Base-by-base conservation (phyloP, 1,140 invertebrate species). In the Platorchestia sp. region DNA sequence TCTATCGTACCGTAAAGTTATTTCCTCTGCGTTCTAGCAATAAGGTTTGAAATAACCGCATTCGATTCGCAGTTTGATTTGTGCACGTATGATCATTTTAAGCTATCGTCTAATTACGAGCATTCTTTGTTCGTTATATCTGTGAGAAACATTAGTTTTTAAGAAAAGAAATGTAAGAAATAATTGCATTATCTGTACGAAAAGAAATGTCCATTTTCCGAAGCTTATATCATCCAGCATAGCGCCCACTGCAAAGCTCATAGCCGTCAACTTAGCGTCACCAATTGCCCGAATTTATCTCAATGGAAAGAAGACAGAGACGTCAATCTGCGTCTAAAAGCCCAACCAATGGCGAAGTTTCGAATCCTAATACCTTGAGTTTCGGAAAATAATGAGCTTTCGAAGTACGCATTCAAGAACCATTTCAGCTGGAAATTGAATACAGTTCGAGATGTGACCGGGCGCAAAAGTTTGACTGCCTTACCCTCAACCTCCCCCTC, bases 351-450 rank as follows among this genome's bases (percentile, higher is more conserved):
- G 43, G 91, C 91, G 36, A 93, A 93, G 91, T 93, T 93, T 93
- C 91, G 43, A 40, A 47, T 93, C 91, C 91, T 93, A 93, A 93
- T 93, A 93, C 44, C 91, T 93, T 44, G 91, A 93, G 91, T 93
- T 93, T 44, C 19, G 91, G 45, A 93, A 90, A 93, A 93, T 93
- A 93, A 93, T 93, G 91, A 93, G 44, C 91, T 93, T 44, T 40
- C 40, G 91, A 22, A 93, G 91, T 47, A 93, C 91, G 91, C 91
- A 93, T 93, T 93, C 91, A 93, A 93, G 91, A 47, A 47, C 43
- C 91, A 93, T 93, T 93, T 45, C 91, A 93, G 45, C 91, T 45
- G 91, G 91, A 93, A 93, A 93, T 93, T 93, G 91, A 93, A 93
- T 93, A 93, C 91, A 93, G 91, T 93, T 44, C 3, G 91, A 44